phyloP scores from a whole-genome alignment of 2,113 vertebrate genomes.

The Calyptomena viridis region DNA sequence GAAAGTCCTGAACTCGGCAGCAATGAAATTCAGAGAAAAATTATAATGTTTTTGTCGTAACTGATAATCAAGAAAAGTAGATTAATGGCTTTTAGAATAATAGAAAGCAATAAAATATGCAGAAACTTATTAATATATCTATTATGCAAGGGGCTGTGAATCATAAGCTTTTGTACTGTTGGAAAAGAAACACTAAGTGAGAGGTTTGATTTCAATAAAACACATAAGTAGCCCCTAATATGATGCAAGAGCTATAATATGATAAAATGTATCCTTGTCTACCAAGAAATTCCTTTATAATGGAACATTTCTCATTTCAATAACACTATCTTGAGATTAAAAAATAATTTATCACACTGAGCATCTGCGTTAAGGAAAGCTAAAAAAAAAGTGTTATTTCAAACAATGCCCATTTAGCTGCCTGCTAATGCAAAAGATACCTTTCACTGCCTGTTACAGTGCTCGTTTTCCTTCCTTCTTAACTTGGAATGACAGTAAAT shows the following conservation, averaged over 20 bases:
- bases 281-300: slow-evolving; percentile 66
- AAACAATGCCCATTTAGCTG: slow-evolving; percentile 55
- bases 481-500: slow-evolving; percentile 32
- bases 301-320: slow-evolving; percentile 66
- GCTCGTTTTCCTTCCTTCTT: neutral
- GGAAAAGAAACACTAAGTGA: slow-evolving; percentile 40
- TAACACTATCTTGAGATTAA: slow-evolving; percentile 60
- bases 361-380: slow-evolving; percentile 48
- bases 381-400: slow-evolving; percentile 45
- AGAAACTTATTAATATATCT: slow-evolving; percentile 69
- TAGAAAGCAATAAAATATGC: slow-evolving; percentile 64
- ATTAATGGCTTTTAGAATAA: slow-evolving; percentile 56
- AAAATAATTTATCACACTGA: slow-evolving; percentile 48
- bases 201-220: slow-evolving; percentile 44
- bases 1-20: neutral
- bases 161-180: slow-evolving; percentile 45
- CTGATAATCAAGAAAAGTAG: slow-evolving; percentile 30
- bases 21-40: neutral
- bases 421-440: neutral
- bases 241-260: slow-evolving; percentile 26
- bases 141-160: slow-evolving; percentile 61
- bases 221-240: slow-evolving; percentile 58
- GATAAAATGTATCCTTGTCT: slow-evolving; percentile 48
- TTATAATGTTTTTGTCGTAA: neutral
- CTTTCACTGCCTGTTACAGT: neutral